Percentiles rank a stretch among this genome's conserved stretches.
phyloP scores from a whole-genome alignment of 2,888 invertebrate species.

The Psylliodes chrysocephalus region DNA sequence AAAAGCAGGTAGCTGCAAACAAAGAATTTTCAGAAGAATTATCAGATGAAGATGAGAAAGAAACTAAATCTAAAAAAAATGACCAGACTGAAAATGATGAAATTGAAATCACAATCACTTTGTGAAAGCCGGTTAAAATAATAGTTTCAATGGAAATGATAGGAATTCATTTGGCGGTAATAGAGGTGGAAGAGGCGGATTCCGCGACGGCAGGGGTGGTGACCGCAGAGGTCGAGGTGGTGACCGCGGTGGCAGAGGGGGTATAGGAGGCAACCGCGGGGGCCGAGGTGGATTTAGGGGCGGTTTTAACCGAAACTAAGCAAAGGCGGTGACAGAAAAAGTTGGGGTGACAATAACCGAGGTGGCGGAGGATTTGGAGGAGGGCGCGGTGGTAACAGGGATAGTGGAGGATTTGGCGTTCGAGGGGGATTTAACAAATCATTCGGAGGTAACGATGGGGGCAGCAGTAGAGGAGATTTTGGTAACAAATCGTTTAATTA shows the following conservation, averaged over 20 bases:
- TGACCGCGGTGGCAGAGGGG: constrained; percentile 43
- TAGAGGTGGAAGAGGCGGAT: constrained; percentile 44
- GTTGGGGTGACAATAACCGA: constrained; percentile 28
- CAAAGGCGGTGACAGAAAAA: constrained; percentile 33
- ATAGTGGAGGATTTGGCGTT: constrained; percentile 35
- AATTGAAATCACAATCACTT: constrained; percentile 66
- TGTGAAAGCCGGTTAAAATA: constrained; percentile 69
- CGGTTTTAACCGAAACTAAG: constrained; percentile 22
- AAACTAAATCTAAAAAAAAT: constrained; percentile 42
- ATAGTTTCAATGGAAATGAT: constrained; percentile 52
- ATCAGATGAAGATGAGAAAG: constrained; percentile 50
- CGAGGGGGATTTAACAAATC: constrained; percentile 53
- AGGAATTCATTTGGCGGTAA: constrained; percentile 47
- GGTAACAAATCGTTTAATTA: constrained; percentile 65
- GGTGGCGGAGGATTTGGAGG: constrained; percentile 16
- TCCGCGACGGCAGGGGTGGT: too few species aligned
- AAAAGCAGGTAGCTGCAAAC: constrained; percentile 54
- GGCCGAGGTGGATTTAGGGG: constrained; percentile 8
- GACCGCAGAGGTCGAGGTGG: constrained; percentile 49
- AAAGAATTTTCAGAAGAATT: constrained; percentile 58
- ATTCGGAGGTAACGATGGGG: constrained; percentile 56
- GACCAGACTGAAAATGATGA: constrained; percentile 49
- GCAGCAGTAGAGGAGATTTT: constrained; percentile 50
- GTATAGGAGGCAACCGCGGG: constrained; percentile 46
- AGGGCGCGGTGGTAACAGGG: constrained; percentile 22